Evolutionary conservation across 2,888 invertebrate species (phyloP), one percentile per base, ranked within the genome.

Genomic region (Cryptosula pallasiana): DNA sequence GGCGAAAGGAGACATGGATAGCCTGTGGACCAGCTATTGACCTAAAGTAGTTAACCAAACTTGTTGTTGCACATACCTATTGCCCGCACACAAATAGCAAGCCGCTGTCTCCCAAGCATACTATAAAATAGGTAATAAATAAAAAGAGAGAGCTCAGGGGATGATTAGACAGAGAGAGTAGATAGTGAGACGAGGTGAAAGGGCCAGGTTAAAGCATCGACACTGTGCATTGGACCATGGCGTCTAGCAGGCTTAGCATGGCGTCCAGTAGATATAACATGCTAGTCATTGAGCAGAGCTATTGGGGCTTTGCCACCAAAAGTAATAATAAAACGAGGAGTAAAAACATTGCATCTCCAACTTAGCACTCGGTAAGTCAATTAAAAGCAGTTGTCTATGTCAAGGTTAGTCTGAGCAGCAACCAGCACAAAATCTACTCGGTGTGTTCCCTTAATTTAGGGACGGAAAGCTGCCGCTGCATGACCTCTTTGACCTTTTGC

Each of bases 211-310:
- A n/a, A n/a, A n/a, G n/a, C n/a, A n/a, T n/a, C n/a, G n/a, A n/a
- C n/a, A n/a, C n/a, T n/a, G n/a, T n/a, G n/a, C n/a, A n/a, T n/a
- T n/a, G n/a, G n/a, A n/a, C n/a, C n/a, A n/a, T n/a, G n/a, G n/a
- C n/a, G n/a, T n/a, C n/a, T n/a, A n/a, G n/a, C n/a, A n/a, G n/a
- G n/a, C n/a, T n/a, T n/a, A n/a, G n/a, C n/a, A n/a, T n/a, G n/a
- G n/a, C n/a, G n/a, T n/a, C n/a, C n/a, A n/a, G n/a, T n/a, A n/a
- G n/a, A n/a, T n/a, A n/a, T n/a, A n/a, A n/a, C n/a, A n/a, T n/a
- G n/a, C n/a, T n/a, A n/a, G 63, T 63, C 27, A 63, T 63, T 63
- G 63, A 63, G 63, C 63, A 63, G 25, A 63, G 32, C 63, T 63
- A 32, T 9, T 63, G 3, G 29, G 63, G 63, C 32, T n/a, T 13